Evolutionary conservation across 2,888 invertebrate genomes (phyloP).

Genomic region (Isoperla grammatica): DNA sequence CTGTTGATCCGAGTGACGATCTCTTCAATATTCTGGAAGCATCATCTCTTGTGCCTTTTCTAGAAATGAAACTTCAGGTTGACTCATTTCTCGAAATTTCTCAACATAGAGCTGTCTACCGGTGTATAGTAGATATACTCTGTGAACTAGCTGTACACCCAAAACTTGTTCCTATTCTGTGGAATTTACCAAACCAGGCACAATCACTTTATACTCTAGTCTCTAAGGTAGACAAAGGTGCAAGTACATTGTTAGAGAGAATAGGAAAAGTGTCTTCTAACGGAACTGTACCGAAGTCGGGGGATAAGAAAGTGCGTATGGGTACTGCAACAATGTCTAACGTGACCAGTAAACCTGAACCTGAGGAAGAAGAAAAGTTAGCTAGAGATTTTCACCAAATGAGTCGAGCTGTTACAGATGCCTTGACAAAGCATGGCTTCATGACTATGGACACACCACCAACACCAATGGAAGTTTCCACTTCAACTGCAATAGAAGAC

Average conservation of each 20-base stretch:
- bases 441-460: too few species aligned
- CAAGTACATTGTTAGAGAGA: neutral
- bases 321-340: neutral
- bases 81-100: constrained; percentile 41
- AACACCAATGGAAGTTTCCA: neutral
- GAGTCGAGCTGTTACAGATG: constrained; percentile 16
- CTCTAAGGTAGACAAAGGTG: constrained; percentile 17
- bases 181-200: constrained; percentile 27
- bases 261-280: neutral
- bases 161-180: constrained; percentile 26
- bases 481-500: neutral
- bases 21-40: constrained; percentile 26
- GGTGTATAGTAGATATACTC: constrained; percentile 30
- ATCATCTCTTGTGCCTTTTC: constrained; percentile 28
- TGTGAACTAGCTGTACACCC: constrained; percentile 25
- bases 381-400: constrained; percentile 25
- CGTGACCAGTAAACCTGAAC: neutral
- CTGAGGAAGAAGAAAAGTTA: constrained; percentile 21
- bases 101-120: constrained; percentile 37
- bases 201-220: constrained; percentile 25
- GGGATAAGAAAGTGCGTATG: neutral
- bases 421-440: constrained; percentile 2
- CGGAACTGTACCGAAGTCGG: neutral
- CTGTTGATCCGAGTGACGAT: constrained; percentile 20
- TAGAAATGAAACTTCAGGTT: constrained; percentile 31